Conservation (phyloP, 2,888 invertebrate genomes). For the Aphrophora alni region DNA sequence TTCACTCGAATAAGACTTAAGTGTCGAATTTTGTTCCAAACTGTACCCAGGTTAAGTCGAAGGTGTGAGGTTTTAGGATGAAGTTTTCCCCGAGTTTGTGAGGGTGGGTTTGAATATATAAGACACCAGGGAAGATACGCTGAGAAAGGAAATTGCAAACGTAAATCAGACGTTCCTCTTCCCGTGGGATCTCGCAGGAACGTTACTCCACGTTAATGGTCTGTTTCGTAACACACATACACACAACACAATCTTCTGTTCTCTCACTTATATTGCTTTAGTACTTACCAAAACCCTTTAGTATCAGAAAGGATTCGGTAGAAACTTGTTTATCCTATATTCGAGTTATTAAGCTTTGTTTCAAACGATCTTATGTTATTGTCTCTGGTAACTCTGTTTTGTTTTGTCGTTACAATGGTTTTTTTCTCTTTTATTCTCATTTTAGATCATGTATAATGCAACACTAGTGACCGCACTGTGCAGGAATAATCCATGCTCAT, state of each 20-base stretch:
- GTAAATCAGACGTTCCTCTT: slow-evolving; percentile 18
- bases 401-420: neutral
- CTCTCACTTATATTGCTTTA: neutral
- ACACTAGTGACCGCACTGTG: too few relatives aligned
- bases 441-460: too few relatives aligned
- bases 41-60: neutral
- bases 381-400: neutral
- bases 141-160: slow-evolving; percentile 32
- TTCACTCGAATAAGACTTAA: too few relatives aligned
- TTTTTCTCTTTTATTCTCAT: neutral
- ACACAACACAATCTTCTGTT: neutral
- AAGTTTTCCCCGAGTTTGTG: slow-evolving; percentile 2
- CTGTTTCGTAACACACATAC: neutral
- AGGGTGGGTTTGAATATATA: slow-evolving; percentile 17
- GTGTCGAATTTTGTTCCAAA: neutral
- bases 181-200: neutral
- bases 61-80: slow-evolving; percentile 9
- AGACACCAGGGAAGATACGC: slow-evolving; percentile 28
- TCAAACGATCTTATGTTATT: neutral
- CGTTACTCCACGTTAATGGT: neutral
- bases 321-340: neutral
- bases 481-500: too few relatives aligned
- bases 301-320: neutral
- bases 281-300: neutral
- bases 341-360: neutral